Base-by-base conservation (phyloP, 2,888 invertebrate species). In the Meliscaeva auricollis region DNA sequence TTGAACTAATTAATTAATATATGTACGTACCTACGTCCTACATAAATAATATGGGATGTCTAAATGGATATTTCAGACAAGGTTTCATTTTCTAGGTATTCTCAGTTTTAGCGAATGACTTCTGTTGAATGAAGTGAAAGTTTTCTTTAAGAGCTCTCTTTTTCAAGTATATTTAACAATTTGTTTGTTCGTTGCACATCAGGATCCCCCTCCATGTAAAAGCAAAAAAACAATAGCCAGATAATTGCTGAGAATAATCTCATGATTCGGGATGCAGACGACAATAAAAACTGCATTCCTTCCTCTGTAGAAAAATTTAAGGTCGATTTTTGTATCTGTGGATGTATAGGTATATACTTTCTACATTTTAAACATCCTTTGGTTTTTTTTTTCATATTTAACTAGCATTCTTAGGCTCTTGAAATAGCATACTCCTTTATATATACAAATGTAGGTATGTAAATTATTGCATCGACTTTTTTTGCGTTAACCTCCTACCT, bases 231-330 rank as follows among this genome's bases (percentile, higher is more conserved):
- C 56, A 56, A 56, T 56, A 35, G 56, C 32, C 17, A 35, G 56
- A 56, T 56, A 56, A 56, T 56, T 56, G 56, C 35, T 17, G 35
- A 56, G 17, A 32, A 17, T 32, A 32, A 9, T 38, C 35, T 35
- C 17, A 15, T 35, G 17, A 6, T 11, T 20, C 7, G 11, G 13
- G 17, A 35, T 35, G 20, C 20, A 32, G 32, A 32, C 32, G 20
- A 35, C 35, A 17, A 35, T 56, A 54, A 54, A n/a, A 54, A 54
- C 1, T 17, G 7, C 11, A 35, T 6, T 35, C 35, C 35, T 56
- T 56, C 56, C 56, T n/a, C n/a, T 35, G 56, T 56, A 8, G 1
- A 35, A 56, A 17, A 2, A 35, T 32, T 20, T 32, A 56, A 56
- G 15, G 56, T 32, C 15, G 32, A 32, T 9, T 30, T 54, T 26